phyloP scores from a whole-genome alignment of 2,113 vertebrate species.

The Corythaixoides concolor region DNA sequence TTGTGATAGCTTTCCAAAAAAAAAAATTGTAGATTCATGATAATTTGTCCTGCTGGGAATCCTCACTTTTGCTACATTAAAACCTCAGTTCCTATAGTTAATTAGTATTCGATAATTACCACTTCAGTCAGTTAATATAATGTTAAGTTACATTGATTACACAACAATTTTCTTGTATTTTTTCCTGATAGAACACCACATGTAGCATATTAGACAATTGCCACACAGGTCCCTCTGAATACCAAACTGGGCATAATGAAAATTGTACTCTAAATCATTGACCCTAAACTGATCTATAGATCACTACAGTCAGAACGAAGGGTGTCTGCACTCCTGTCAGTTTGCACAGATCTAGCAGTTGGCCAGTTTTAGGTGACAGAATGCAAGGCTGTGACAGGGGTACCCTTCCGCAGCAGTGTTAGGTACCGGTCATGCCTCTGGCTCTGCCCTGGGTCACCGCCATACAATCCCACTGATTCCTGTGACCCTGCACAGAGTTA shows the following conservation, averaged over 20 bases:
- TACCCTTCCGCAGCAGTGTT: not conserved
- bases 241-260: not conserved
- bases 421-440: not conserved
- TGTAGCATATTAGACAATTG: not conserved
- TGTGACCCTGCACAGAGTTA: not conserved
- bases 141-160: not conserved
- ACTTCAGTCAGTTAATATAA: not conserved
- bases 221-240: not conserved
- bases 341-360: not conserved
- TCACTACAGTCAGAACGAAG: not conserved
- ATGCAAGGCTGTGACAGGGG: not conserved
- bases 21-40: fast-evolving
- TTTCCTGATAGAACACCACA: not conserved
- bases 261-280: not conserved
- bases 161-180: not conserved
- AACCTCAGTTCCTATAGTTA: not conserved
- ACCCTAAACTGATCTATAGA: not conserved
- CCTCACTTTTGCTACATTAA: not conserved
- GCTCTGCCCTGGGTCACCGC: not conserved
- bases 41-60: not conserved
- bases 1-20: not conserved
- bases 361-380: not conserved
- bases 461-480: not conserved
- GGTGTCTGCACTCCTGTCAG: not conserved
- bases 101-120: not conserved